A percentile compares a stretch with the other conserved stretches of the same genome.
phyloP scores from a whole-genome alignment of 1,140 invertebrate genomes.

The Trachymyrmex cornetzi region DNA sequence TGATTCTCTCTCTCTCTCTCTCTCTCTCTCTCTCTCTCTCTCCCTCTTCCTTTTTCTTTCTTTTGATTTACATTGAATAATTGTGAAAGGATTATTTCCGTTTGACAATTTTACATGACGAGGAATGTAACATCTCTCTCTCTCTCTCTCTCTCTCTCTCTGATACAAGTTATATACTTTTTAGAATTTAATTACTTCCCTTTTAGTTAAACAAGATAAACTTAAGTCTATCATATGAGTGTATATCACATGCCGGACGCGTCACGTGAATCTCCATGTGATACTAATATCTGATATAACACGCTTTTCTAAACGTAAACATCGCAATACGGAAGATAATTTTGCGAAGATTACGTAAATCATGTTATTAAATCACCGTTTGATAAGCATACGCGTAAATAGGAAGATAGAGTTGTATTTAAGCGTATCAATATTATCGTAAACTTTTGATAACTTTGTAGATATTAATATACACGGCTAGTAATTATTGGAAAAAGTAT shows the following conservation, averaged over 20 bases:
- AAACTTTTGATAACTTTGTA: constrained; percentile 37
- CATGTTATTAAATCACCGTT: constrained; percentile 21
- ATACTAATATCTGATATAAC: constrained; percentile 34
- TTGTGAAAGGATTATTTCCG: constrained; percentile 47
- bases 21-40: not conserved
- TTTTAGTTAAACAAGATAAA: not conserved
- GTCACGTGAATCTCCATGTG: not conserved
- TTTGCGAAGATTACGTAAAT: constrained; percentile 52
- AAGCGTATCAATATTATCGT: constrained; percentile 26
- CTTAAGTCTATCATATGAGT: not conserved
- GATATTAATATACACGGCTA: not conserved
- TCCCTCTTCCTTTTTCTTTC: not conserved
- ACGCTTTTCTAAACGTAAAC: constrained; percentile 40
- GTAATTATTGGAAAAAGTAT: not conserved
- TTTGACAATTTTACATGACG: constrained; percentile 6
- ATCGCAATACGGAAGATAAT: constrained; percentile 61
- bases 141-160: too few relatives aligned
- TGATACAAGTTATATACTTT: not conserved
- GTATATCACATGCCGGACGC: not conserved
- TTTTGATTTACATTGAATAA: constrained; percentile 48
- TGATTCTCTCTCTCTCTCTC: not conserved
- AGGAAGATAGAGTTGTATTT: constrained; percentile 46
- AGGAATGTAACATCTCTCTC: not conserved
- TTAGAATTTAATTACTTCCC: not conserved
- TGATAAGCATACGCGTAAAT: constrained; percentile 39